Base-by-base conservation (phyloP, 2,888 invertebrate species). In the Hirtodrosophila trivittata region DNA sequence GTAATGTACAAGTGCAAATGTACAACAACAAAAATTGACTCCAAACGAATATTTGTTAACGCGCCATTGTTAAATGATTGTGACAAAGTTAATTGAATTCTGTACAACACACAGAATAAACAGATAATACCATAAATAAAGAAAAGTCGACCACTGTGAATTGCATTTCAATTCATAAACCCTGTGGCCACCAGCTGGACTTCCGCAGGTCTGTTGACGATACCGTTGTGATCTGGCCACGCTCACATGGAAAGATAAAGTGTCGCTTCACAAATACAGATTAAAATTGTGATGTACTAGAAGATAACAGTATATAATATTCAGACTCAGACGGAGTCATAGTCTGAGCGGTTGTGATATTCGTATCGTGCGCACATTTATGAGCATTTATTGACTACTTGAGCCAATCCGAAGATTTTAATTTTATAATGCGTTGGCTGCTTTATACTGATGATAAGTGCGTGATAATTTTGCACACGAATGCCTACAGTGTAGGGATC, bases 51-150 rank as follows among this genome's bases (percentile, higher is more conserved):
- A 66, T 73, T 54, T 59, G 63, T 77, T 68, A 68, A 59, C 60
- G 66, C 59, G 49, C 84, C 75, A 75, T 80, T 80, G 78, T 80
- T 72, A 75, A 77, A 62, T 75, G 69, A 80, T 80, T 80, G 83
- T 56, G 66, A 72, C 58, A 72, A 66, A 62, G 77, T 80, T 65
- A 83, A 80, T 80, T 80, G 82, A 80, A 73, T 72, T 77, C 65
- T 75, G 39, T 68, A 51, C 63, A 56, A 35, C 37, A 50, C 32
- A 71, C 26, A 49, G 8, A 51, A 38, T 33, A 49, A 38, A 37
- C 14, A 43, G 9, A 26, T 26, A 32, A 21, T 21, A 21, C 18
- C 2, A 21, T 21, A 50, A 37, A 26, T 14, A 26, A 57, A 41
- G 39, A 39, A 37, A 52, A 47, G 33, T 47, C 41, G 54, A 50